Conservation (phyloP, 2,113 vertebrate species). For the Brienomyrus brachyistius region DNA sequence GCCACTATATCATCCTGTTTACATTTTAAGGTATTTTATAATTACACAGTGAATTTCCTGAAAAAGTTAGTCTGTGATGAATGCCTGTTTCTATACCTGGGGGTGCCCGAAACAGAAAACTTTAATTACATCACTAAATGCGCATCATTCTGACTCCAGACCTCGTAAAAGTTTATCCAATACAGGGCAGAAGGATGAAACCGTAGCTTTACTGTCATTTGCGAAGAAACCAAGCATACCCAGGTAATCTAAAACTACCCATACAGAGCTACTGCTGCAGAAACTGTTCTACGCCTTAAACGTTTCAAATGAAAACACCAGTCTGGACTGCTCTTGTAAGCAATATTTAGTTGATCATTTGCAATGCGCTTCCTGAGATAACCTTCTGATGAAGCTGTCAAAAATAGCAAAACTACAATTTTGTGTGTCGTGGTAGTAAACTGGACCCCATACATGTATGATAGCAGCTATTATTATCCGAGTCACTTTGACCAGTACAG, state of each 20-base stretch:
- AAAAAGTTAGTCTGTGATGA: slow-evolving; percentile 11
- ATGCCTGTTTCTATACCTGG: not conserved
- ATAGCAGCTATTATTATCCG: no score
- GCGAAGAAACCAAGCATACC: slow-evolving; percentile 50
- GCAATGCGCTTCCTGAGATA: not conserved
- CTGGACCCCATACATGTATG: not conserved
- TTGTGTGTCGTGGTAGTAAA: not conserved
- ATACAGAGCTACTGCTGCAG: slow-evolving; percentile 44
- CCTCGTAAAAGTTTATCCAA: not conserved
- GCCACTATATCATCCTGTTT: slow-evolving; percentile 1
- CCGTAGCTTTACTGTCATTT: slow-evolving; percentile 45
- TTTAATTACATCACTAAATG: slow-evolving; percentile 3
- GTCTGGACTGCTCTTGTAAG: no score
- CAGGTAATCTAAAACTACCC: slow-evolving; percentile 9
- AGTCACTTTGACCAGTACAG: no score
- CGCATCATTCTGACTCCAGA: not conserved
- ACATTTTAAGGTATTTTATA: not conserved
- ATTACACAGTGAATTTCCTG: slow-evolving; percentile 3
- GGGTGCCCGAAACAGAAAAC: slow-evolving; percentile 5
- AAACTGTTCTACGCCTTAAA: slow-evolving; percentile 43
- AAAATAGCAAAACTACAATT: not conserved
- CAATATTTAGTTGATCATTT: not conserved
- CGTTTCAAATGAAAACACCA: not conserved
- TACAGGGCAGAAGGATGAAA: slow-evolving; percentile 33
- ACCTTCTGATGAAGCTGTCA: not conserved